Evolutionary conservation across 2,113 vertebrate species (phyloP).

Genomic region (Anguilla rostrata): DNA sequence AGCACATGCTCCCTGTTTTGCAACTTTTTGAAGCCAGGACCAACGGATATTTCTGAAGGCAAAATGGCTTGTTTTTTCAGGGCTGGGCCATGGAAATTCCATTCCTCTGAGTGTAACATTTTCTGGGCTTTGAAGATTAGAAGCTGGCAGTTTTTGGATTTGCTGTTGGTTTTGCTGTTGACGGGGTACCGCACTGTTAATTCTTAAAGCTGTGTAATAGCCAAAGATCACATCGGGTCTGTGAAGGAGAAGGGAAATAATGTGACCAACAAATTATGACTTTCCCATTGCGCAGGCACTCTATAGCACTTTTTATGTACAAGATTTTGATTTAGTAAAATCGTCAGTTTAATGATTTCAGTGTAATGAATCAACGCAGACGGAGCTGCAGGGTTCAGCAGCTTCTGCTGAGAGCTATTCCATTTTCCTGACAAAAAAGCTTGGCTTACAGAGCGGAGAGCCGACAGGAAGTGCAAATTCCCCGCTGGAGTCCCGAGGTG

Average conservation of each 20-base stretch:
- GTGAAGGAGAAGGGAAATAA: neutral
- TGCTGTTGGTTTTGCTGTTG: neutral
- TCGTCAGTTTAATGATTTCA: neutral
- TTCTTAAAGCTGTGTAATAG: neutral
- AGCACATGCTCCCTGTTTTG: neutral
- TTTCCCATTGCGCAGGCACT: neutral
- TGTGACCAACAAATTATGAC: neutral
- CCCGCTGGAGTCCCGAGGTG: neutral
- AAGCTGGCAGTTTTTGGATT: neutral
- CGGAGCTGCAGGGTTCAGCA: neutral
- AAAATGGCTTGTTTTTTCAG: neutral
- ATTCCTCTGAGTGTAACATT: neutral
- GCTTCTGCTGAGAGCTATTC: neutral
- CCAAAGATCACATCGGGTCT: neutral
- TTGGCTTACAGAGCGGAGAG: neutral
- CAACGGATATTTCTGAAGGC: neutral
- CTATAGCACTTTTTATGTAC: neutral
- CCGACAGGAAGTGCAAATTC: neutral
- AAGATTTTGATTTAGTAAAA: neutral
- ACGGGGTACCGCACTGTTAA: neutral
- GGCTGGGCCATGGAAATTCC: neutral
- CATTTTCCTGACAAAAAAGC: neutral
- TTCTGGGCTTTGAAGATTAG: constrained; percentile 6
- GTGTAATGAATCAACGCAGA: neutral
- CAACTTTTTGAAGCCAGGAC: neutral